Percentiles rank a stretch among this genome's conserved stretches.
Evolutionary conservation across 1,140 invertebrate genomes (phyloP).

Genomic region (Tetramorium parvispinum): DNA sequence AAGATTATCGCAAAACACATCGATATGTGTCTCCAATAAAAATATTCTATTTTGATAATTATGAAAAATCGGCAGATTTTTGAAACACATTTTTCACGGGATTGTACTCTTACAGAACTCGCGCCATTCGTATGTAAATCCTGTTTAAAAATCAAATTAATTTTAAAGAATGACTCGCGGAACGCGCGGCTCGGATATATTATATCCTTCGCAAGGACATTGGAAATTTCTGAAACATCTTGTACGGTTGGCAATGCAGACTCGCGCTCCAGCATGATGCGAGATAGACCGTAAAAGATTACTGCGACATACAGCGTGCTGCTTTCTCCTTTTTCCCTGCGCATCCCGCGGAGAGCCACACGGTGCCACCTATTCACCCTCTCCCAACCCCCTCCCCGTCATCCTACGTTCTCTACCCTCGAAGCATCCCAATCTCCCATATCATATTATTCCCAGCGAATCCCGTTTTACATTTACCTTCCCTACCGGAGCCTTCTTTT

Average conservation of each 20-base stretch:
- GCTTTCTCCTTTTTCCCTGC: slow-evolving; percentile 56
- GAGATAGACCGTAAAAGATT: slow-evolving; percentile 84
- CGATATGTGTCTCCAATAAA: background rate
- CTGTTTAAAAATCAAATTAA: background rate
- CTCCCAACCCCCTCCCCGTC: slow-evolving; percentile 32
- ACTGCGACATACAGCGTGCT: slow-evolving; percentile 79
- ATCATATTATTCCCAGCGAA: slow-evolving; percentile 82
- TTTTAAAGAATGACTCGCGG: background rate
- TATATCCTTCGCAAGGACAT: slow-evolving; percentile 1
- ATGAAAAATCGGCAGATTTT: background rate
- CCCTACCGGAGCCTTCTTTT: slow-evolving; percentile 47
- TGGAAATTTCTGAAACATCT: slow-evolving; percentile 71
- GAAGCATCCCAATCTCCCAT: slow-evolving; percentile 80
- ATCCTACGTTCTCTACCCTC: slow-evolving; percentile 68
- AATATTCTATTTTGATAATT: background rate
- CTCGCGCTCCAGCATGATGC: slow-evolving; percentile 74
- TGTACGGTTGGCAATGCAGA: slow-evolving; percentile 68
- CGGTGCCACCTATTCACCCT: slow-evolving; percentile 64
- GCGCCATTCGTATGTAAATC: background rate
- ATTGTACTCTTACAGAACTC: background rate
- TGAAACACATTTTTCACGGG: background rate
- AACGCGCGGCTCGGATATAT: background rate
- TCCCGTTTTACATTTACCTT: slow-evolving; percentile 75
- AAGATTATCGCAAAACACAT: background rate
- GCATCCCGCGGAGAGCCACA: slow-evolving; percentile 48